Evolutionary conservation across 2,797 vertebrate genomes (phyloP).

Genomic region (Pyrocephalus nanus): DNA sequence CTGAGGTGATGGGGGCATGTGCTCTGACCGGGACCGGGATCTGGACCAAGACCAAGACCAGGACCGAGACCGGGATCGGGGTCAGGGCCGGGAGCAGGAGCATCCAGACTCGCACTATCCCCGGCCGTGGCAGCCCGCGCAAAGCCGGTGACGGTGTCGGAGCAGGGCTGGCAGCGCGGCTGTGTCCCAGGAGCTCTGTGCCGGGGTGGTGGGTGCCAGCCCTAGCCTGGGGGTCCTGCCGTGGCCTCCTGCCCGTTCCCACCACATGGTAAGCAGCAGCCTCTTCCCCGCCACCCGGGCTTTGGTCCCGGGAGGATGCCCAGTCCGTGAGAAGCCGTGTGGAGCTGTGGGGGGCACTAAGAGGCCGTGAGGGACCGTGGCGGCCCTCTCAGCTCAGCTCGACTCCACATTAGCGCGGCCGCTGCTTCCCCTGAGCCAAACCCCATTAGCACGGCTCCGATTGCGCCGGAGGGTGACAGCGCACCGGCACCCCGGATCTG

Average conservation of each 20-base stretch:
- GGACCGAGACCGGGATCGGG: background rate
- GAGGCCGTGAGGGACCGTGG: background rate
- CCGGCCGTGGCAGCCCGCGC: background rate
- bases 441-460: background rate
- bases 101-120: background rate
- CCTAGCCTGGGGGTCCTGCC: background rate
- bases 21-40: background rate
- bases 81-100: background rate
- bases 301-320: background rate
- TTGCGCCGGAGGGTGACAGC: background rate
- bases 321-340: background rate
- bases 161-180: background rate
- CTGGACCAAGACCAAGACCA: accelerated
- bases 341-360: background rate
- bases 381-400: background rate
- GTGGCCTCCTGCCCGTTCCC: background rate
- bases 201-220: background rate
- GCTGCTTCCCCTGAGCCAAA: background rate
- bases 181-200: background rate
- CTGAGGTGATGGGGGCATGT: background rate
- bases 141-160: background rate
- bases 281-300: too few relatives aligned
- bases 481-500: background rate
- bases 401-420: background rate
- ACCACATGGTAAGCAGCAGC: background rate